Evolutionary conservation across 1,140 invertebrate species (phyloP).

Genomic region (Pantala flavescens): DNA sequence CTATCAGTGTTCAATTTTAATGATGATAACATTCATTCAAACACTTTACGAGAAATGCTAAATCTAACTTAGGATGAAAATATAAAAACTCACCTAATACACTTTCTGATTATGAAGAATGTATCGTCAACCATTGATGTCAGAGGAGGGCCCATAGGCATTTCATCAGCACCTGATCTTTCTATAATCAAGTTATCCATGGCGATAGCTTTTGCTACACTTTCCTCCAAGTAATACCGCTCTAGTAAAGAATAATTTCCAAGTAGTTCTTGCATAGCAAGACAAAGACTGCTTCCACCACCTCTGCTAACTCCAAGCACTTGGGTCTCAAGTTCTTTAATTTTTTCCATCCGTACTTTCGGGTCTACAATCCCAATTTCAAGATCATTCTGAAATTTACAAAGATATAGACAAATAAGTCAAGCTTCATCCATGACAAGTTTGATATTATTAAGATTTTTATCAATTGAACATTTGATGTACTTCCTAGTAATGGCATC

Average conservation of each 20-base stretch:
- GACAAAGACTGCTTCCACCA: slow-evolving; percentile 58
- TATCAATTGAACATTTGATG: too few relatives aligned
- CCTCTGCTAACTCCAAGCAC: background rate
- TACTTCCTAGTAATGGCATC: too few relatives aligned
- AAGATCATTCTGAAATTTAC: slow-evolving; percentile 49
- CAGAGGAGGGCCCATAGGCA: slow-evolving; percentile 57
- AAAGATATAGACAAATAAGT: background rate
- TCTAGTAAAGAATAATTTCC: slow-evolving; percentile 87
- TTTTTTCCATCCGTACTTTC: slow-evolving; percentile 40
- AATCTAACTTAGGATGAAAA: too few relatives aligned
- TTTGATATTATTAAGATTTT: too few relatives aligned
- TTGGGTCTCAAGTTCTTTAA: slow-evolving; percentile 17
- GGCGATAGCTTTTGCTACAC: slow-evolving; percentile 83
- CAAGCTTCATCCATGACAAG: too few relatives aligned
- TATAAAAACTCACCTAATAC: slow-evolving; percentile 54
- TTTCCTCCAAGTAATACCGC: slow-evolving; percentile 93
- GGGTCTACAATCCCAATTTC: slow-evolving; percentile 50
- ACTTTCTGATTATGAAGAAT: slow-evolving; percentile 96
- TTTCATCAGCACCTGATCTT: slow-evolving; percentile 23
- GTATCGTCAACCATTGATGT: slow-evolving; percentile 96
- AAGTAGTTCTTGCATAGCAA: slow-evolving; percentile 80
- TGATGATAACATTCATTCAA: too few relatives aligned
- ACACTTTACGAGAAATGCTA: too few relatives aligned
- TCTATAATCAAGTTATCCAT: slow-evolving; percentile 60
- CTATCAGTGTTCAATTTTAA: too few relatives aligned